Evolutionary conservation across 2,888 invertebrate species (phyloP), one percentile per base, ranked within the genome.

Genomic region (Pseudanteris insignis): DNA sequence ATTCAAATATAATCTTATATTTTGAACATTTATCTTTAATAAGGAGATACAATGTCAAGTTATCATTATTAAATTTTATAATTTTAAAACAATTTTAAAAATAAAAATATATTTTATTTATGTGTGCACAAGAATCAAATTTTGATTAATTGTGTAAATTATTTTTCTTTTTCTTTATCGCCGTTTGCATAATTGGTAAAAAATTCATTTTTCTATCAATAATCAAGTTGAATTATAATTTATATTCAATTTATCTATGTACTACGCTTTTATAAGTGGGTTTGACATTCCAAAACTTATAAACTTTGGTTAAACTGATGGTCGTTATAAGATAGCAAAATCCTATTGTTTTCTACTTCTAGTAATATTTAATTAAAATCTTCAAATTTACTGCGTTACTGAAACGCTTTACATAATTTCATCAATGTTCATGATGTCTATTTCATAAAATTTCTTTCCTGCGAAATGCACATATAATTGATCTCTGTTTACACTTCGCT

Each of bases 371-470:
- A 58, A 61, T 33, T 62, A 59, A 55, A 59, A 59, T 34, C 24
- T 44, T 41, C 41, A 28, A 50, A 50, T 44, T 53, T 50, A 50
- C 54, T 21, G 15, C 15, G 13, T 13, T 11, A 6, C 11, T 34
- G 8, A 3, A 32, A 18, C 8, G 9, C 25, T 12, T 59, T 53
- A 55, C 37, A 37, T 38, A 13, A 44, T 34, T 8, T n/a, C 36
- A 14, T 59, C 47, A 8, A 41, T 81, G 80, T 92, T 91, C 66
- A 86, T 76, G 70, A 93, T 87, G 75, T 89, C 85, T 60, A 89
- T 85, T 81, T 91, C 88, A 69, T 88, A 84, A 55, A 92, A 86
- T 69, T 86, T 86, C 44, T 85, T 86, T 8, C 93, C 93, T 13
- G 90, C 86, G 81, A 90, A 93, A 74, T 88, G 89, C 41, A 89